These are phyloP conservation scores for Neelides sp. DNA, from an alignment of 1,140 invertebrate species.

Conservation along the genomic window DNA sequence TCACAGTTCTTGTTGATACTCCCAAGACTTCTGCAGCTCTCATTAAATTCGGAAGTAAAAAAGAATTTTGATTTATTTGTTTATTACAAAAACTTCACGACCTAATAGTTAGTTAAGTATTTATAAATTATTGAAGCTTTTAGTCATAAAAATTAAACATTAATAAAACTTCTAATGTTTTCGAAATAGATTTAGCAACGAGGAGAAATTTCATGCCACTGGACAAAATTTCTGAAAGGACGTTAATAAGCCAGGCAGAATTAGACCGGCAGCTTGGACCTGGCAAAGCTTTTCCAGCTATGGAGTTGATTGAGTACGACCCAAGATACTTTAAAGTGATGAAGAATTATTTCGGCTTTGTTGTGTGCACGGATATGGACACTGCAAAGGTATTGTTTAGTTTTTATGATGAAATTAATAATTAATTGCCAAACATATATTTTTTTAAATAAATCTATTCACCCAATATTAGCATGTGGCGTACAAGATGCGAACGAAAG, in stretches of 20 bases:
- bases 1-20: slow-evolving; percentile 66
- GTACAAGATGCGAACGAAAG: slow-evolving; percentile 60
- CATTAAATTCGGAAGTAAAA: slow-evolving; percentile 58
- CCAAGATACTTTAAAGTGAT: slow-evolving; percentile 58
- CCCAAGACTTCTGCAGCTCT: slow-evolving; percentile 72
- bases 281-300: slow-evolving; percentile 68
- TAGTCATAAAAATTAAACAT: too few species aligned
- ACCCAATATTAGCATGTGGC: slow-evolving; percentile 43
- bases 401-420: slow-evolving; percentile 21
- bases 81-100: not conserved
- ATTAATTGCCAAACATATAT: not conserved
- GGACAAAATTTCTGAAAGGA: slow-evolving; percentile 63
- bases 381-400: slow-evolving; percentile 47
- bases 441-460: not conserved
- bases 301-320: slow-evolving; percentile 69
- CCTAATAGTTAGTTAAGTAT: not conserved
- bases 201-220: slow-evolving; percentile 58
- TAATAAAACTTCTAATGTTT: too few species aligned
- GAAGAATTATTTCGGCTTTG: slow-evolving; percentile 77
- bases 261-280: slow-evolving; percentile 44
- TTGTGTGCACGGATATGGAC: slow-evolving; percentile 71
- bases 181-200: not conserved
- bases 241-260: slow-evolving; percentile 44
- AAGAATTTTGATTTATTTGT: not conserved
- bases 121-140: too few species aligned